A percentile compares a stretch with the other conserved stretches of the same genome.
phyloP scores from a whole-genome alignment of 2,797 vertebrate species.

The Synanceia verrucosa region DNA sequence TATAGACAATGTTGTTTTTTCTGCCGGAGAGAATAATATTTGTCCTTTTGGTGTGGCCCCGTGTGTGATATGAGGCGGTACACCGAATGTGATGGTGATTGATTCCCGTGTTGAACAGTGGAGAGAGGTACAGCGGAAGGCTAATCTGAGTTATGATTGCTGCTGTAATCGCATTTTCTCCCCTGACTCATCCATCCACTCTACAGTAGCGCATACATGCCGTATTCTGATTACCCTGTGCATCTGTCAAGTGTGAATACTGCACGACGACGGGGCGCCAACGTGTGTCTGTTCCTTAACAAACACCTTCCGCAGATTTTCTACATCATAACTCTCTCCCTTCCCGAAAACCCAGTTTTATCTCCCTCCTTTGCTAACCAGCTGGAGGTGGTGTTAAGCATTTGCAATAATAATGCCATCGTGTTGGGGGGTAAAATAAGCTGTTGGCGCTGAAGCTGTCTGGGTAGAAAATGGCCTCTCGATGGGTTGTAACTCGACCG shows the following conservation, averaged over 20 bases:
- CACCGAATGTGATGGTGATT: slow-evolving; percentile 70
- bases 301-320: slow-evolving; percentile 33
- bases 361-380: slow-evolving; percentile 51
- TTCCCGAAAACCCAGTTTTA: background rate
- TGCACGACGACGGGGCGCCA: background rate
- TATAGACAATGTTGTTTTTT: slow-evolving; percentile 72
- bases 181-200: slow-evolving; percentile 63
- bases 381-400: slow-evolving; percentile 54
- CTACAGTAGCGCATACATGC: slow-evolving; percentile 40
- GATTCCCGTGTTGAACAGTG: slow-evolving; percentile 63
- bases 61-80: slow-evolving; percentile 46
- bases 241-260: slow-evolving; percentile 59
- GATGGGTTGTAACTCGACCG: slow-evolving; percentile 54
- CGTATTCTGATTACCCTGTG: slow-evolving; percentile 58
- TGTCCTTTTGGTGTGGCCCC: slow-evolving; percentile 58
- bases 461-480: slow-evolving; percentile 55
- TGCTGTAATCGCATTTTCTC: slow-evolving; percentile 70
- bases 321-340: slow-evolving; percentile 37
- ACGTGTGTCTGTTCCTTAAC: background rate
- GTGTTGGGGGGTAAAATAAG: slow-evolving; percentile 53
- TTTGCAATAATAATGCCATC: slow-evolving; percentile 66
- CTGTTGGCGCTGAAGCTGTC: slow-evolving; percentile 32
- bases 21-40: slow-evolving; percentile 64
- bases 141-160: slow-evolving; percentile 81
- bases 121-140: slow-evolving; percentile 65